Conservation (phyloP, 1,140 invertebrate species). For the Danaus plexippus region DNA sequence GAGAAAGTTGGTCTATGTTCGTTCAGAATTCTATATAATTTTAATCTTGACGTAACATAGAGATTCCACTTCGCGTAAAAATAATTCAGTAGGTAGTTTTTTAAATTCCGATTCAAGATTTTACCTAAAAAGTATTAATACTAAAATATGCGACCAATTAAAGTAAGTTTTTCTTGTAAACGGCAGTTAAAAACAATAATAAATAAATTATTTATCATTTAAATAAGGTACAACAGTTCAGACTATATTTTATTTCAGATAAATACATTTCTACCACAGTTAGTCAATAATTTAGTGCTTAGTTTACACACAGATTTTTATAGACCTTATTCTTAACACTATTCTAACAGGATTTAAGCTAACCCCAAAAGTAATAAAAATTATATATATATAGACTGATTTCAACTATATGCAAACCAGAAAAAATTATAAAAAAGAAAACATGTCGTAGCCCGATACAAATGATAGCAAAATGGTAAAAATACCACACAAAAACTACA, state of each 20-base stretch:
- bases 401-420: no score
- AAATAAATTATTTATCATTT: not conserved
- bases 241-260: conserved; percentile 21
- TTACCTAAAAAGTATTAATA: not conserved
- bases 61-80: no score
- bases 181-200: not conserved
- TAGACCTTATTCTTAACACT: conserved; percentile 2
- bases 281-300: conserved; percentile 16
- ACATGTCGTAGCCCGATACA: no score
- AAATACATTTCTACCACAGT: conserved; percentile 15
- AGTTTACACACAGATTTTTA: conserved; percentile 12
- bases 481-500: no score
- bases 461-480: no score
- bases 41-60: no score
- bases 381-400: no score
- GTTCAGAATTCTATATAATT: no score
- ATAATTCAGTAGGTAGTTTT: no score
- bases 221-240: conserved; percentile 10
- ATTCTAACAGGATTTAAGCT: conserved; percentile 8
- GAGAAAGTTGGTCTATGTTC: no score
- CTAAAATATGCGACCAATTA: not conserved
- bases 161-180: not conserved
- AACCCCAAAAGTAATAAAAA: not conserved
- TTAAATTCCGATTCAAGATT: no score
- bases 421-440: no score